Conservation (phyloP, 30 jellyfish, hydroid and myxozoan genomes). For the Aurelia aurita complex sp. Pacific region DNA sequence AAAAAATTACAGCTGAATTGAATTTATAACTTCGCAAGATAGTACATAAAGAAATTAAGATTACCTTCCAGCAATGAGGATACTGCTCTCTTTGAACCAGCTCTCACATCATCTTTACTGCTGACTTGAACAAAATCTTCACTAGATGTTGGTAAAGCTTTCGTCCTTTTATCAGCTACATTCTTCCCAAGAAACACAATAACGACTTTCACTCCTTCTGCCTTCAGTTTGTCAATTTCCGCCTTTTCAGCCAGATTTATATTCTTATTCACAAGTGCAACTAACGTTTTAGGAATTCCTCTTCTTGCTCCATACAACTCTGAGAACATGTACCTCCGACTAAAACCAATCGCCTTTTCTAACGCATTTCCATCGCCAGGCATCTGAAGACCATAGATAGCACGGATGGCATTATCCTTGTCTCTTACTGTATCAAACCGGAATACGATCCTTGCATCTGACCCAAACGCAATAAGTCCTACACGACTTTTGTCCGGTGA, state of each 20-base stretch:
- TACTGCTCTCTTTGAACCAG: neutral
- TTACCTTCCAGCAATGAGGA: neutral
- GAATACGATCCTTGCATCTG: conserved; percentile 10
- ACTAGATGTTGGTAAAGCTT: neutral
- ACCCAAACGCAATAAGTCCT: conserved; percentile 29
- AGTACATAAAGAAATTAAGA: no score
- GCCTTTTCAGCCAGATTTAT: neutral
- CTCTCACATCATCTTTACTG: neutral
- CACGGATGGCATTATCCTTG: neutral
- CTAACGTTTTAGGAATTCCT: conserved; percentile 53
- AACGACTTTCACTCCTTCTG: conserved; percentile 25
- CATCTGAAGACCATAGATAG: neutral
- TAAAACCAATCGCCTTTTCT: conserved; percentile 54
- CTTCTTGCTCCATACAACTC: conserved; percentile 61
- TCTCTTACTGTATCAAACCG: conserved; percentile 1
- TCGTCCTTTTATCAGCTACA: conserved; percentile 10
- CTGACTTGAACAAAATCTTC: neutral
- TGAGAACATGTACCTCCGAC: conserved; percentile 42
- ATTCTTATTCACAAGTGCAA: conserved; percentile 44
- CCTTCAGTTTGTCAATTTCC: conserved; percentile 8
- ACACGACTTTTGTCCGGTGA: conserved; percentile 26
- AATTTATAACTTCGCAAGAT: no score
- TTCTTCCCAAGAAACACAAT: conserved; percentile 27
- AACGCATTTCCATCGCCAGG: conserved; percentile 14
- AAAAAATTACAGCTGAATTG: no score